Evolutionary conservation across 2,113 vertebrate species (phyloP).

Genomic region (Hippocampus zosterae): DNA sequence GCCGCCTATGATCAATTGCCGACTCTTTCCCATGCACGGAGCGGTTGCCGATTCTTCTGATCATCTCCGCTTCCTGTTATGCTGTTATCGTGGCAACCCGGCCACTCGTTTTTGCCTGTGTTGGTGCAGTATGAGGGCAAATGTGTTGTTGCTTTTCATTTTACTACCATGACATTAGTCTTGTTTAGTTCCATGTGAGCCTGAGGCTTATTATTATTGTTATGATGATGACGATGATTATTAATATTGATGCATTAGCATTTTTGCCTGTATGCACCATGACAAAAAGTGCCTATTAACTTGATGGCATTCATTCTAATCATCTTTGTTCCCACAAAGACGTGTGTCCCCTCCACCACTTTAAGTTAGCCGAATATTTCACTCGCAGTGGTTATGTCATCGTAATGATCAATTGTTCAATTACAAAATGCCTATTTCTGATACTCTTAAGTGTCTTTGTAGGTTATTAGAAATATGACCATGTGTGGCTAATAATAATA

Average conservation of each 20-base stretch:
- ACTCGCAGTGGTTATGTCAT: neutral
- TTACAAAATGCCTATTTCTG: neutral
- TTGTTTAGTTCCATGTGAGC: neutral
- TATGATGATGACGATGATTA: neutral
- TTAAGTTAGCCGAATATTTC: neutral
- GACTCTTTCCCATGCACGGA: constrained; percentile 12
- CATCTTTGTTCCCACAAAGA: neutral
- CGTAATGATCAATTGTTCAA: neutral
- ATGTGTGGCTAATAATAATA: neutral
- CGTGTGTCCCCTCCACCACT: neutral
- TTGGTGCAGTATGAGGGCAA: too few relatives aligned
- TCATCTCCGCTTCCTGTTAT: neutral
- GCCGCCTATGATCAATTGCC: constrained; percentile 23
- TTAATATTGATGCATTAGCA: neutral
- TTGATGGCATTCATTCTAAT: neutral
- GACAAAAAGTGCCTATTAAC: neutral
- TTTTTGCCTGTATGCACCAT: neutral
- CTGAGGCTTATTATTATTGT: neutral
- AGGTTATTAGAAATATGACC: neutral
- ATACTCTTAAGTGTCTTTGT: neutral
- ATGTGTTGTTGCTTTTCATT: neutral
- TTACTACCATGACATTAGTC: neutral
- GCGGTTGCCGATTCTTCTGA: neutral
- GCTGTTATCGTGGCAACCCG: neutral
- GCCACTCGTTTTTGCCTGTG: neutral